Conservation (phyloP, 2,113 vertebrate genomes). For the Oryzias woworae region DNA sequence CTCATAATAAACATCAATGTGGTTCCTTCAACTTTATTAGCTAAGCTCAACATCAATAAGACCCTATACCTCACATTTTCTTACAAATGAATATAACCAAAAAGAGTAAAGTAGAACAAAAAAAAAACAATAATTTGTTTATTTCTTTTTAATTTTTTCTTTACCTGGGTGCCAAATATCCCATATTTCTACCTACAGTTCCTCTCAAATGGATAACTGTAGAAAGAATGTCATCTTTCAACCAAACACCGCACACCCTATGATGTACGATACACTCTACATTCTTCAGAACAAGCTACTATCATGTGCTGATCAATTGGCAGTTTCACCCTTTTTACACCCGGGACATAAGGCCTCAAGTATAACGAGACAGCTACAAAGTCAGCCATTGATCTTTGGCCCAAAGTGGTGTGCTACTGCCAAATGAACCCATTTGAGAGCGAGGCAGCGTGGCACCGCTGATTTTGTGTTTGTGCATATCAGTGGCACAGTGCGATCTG, state of each 20-base stretch:
- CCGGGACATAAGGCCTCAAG: constrained; percentile 55
- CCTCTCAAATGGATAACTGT: background rate
- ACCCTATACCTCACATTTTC: no score
- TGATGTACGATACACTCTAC: background rate
- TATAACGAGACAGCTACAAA: constrained; percentile 65
- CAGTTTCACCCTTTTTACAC: constrained; percentile 38
- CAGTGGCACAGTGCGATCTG: constrained; percentile 7
- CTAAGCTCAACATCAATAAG: no score
- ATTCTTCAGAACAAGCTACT: constrained; percentile 34
- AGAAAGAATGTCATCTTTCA: background rate
- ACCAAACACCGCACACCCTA: background rate
- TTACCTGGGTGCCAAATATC: no score
- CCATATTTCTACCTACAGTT: no score
- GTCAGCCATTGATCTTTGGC: constrained; percentile 63
- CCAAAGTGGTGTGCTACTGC: constrained; percentile 38
- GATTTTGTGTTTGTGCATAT: constrained; percentile 40
- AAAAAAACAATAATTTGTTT: no score
- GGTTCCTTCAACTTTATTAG: no score
- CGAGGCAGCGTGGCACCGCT: constrained; percentile 22
- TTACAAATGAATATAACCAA: no score
- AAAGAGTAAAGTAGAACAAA: no score
- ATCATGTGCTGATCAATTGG: constrained; percentile 51
- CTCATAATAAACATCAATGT: no score
- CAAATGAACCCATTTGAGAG: constrained; percentile 45
- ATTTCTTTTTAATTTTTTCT: no score